A percentile compares a stretch with the other conserved stretches of the same genome.
Evolutionary conservation across 2,888 invertebrate genomes (phyloP).

Genomic region (Tineola bisselliella): DNA sequence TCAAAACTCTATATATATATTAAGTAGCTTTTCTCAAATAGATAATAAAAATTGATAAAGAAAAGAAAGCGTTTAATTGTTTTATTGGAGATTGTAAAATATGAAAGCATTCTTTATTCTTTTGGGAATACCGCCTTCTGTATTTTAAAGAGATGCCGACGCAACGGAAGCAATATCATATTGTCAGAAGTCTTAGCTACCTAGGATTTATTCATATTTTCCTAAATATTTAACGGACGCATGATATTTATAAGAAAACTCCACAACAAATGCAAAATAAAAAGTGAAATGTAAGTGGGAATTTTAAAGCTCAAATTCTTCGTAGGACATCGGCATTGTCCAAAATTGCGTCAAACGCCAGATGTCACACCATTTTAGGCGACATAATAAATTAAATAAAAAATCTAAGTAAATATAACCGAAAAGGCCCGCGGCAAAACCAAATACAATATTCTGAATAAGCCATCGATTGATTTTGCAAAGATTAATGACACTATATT

Average conservation of each 20-base stretch:
- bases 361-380: conserved; percentile 47
- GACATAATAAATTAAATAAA: conserved; percentile 59
- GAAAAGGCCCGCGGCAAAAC: conserved; percentile 57
- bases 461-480: conserved; percentile 67
- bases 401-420: conserved; percentile 62
- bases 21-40: no score
- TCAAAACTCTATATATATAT: no score
- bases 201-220: not conserved
- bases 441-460: conserved; percentile 67
- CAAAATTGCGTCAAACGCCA: conserved; percentile 28
- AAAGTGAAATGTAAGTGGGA: not conserved
- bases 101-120: conserved; percentile 32
- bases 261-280: not conserved
- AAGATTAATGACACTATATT: conserved; percentile 66
- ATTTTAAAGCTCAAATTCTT: not conserved
- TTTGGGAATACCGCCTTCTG: conserved; percentile 41
- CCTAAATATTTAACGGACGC: not conserved
- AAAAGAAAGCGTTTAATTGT: conserved; percentile 42
- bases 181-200: not conserved
- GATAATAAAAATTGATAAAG: not conserved
- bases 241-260: not conserved
- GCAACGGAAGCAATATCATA: not conserved
- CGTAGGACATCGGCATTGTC: not conserved
- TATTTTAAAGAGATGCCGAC: conserved; percentile 17
- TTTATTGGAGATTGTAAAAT: conserved; percentile 41